These are phyloP conservation scores for Meandrina meandrites DNA, from an alignment of 92 coral and sea anemone genomes.

Conservation along the genomic window DNA sequence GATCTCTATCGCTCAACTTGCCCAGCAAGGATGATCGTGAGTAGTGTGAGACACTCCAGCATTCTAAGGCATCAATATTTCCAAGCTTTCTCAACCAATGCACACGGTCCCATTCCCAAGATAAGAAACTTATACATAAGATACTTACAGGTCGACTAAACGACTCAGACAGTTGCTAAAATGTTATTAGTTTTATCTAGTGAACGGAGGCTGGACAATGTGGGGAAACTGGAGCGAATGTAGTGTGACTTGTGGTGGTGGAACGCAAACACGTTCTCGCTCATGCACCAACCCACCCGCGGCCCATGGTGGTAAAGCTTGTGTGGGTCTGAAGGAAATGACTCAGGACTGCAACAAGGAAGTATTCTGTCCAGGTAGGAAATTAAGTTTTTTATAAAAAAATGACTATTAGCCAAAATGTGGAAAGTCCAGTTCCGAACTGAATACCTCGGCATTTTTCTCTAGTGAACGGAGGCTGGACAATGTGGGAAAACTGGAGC, in stretches of 20 bases:
- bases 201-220: constrained; percentile 20
- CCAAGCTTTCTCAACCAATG: too few species aligned
- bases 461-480: constrained; percentile 18
- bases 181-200: neutral
- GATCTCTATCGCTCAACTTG: too few species aligned
- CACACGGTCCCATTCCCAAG: too few species aligned
- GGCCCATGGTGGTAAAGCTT: constrained; percentile 25
- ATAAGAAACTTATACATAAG: too few species aligned
- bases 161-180: too few species aligned
- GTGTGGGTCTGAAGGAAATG: neutral
- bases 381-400: neutral
- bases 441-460: neutral
- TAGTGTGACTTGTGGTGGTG: constrained; percentile 15
- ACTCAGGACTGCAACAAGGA: constrained; percentile 7
- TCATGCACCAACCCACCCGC: constrained; percentile 30
- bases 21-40: too few species aligned
- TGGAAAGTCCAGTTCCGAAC: too few species aligned
- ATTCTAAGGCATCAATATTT: too few species aligned
- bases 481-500: constrained; percentile 14
- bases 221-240: constrained; percentile 40
- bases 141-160: too few species aligned
- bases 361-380: constrained; percentile 4
- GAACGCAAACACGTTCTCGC: constrained; percentile 18
- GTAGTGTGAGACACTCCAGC: too few species aligned
- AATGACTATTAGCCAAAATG: too few species aligned